These are phyloP conservation scores for Neolamprologus longior DNA, from an alignment of 2,113 vertebrate species.

Conservation along the genomic window DNA sequence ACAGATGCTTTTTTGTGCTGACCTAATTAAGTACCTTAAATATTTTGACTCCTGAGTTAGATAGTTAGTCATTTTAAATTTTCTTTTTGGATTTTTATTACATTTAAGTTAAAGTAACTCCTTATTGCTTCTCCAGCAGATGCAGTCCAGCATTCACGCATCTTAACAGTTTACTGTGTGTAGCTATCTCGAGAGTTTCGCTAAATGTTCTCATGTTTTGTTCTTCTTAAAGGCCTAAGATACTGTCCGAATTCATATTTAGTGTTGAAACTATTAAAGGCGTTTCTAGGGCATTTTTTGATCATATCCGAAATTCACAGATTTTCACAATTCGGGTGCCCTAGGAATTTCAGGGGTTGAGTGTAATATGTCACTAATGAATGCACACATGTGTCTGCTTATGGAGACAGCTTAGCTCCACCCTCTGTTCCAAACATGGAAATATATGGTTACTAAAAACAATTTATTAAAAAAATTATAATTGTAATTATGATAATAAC, in stretches of 20 bases:
- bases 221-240: not conserved
- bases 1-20: not conserved
- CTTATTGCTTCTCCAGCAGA: not conserved
- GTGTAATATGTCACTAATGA: not conserved
- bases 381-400: not conserved
- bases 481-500: not conserved
- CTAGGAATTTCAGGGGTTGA: not conserved
- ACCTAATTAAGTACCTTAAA: not conserved
- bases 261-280: not conserved
- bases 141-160: not conserved
- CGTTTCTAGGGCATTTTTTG: not conserved
- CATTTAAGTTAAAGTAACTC: not conserved
- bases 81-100: not conserved
- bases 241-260: not conserved
- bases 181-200: not conserved
- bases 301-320: not conserved
- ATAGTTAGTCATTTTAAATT: not conserved
- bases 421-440: not conserved
- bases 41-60: not conserved
- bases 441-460: not conserved
- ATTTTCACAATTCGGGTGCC: not conserved
- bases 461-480: not conserved
- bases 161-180: not conserved
- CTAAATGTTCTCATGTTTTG: not conserved
- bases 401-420: not conserved